Base-by-base conservation (phyloP, 2,113 vertebrate species). In the Microcebus ravelobensis region DNA sequence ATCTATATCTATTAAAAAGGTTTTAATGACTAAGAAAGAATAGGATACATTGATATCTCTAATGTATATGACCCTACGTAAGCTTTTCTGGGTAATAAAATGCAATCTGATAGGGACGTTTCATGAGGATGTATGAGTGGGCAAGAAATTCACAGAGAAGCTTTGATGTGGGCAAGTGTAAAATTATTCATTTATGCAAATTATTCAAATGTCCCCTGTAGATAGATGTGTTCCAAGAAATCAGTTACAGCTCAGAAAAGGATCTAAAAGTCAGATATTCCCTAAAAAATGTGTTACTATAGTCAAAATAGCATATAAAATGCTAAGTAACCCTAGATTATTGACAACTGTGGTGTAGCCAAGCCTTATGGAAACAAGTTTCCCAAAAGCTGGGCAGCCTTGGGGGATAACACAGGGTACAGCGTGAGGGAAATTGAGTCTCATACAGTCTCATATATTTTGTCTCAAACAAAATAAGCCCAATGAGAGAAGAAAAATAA, bases 111-210 rank as follows among this genome's bases (percentile, higher is more conserved):
- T 87, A 84, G 81, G 63, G 36, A 94, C n/a, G 87, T 65, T 73
- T 73, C 31, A 92, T 48, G 87, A 96, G 63, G 68, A 88, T 89
- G 55, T 86, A 14, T 70, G 77, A 93, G 79, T 95, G 70, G 89
- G 82, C 86, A 96, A 57, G 91, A 83, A 91, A 96, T 80, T 86
- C 89, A 94, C 82, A 96, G 89, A 95, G 79, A 73, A 93, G 55
- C 63, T 95, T 92, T 79, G 67, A 87, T 92, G 85, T 96, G 93
- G 89, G 68, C 63, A 96, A 94, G 68, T 87, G 50, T 89, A 89
- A 97, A 97, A 91, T 91, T 97, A 91, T 85, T 91, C 89, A 96
- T 90, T 91, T 95, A 95, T 94, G 91, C 79, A 95, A 97, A 96
- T 80, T 87, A 96, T 94, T 95, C 93, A 92, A 94, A 94, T 86